Evolutionary conservation across 2,113 vertebrate genomes (phyloP).

Genomic region (Paracanthobrama guichenoti): DNA sequence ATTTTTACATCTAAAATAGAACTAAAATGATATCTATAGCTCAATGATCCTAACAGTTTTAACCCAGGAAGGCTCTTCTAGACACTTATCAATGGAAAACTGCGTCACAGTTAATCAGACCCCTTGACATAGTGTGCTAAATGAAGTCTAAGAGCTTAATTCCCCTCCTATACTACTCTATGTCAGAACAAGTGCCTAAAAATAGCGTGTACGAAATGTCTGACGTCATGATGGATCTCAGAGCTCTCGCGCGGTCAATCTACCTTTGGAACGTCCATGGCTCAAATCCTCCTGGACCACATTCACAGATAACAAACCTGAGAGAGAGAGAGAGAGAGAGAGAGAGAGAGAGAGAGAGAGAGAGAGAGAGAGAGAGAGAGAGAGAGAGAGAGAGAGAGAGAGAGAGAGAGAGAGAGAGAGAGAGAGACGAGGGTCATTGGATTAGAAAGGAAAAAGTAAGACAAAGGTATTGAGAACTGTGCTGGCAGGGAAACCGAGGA

Average conservation of each 20-base stretch:
- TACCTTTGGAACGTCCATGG: constrained; percentile 44
- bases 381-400: neutral
- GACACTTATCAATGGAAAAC: constrained; percentile 31
- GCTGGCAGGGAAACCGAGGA: neutral
- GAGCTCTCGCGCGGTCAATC: neutral
- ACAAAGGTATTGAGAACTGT: neutral
- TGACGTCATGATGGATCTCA: constrained; percentile 14
- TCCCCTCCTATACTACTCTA: constrained; percentile 3
- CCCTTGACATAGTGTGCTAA: constrained; percentile 10
- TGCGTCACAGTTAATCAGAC: constrained; percentile 40
- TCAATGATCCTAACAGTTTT: neutral
- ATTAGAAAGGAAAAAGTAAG: neutral
- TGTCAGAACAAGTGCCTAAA: constrained; percentile 25
- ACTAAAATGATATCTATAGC: neutral
- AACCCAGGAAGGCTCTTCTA: neutral
- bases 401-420: neutral
- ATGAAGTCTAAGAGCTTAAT: constrained; percentile 40
- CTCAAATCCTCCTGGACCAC: neutral
- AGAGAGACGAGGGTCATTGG: no score
- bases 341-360: neutral
- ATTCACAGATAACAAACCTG: neutral
- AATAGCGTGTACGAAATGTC: constrained; percentile 6
- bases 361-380: neutral
- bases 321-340: constrained; percentile 2
- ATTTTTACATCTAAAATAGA: neutral